Evolutionary conservation across 2,113 vertebrate genomes (phyloP).

Genomic region (Ancistrus triradiatus): DNA sequence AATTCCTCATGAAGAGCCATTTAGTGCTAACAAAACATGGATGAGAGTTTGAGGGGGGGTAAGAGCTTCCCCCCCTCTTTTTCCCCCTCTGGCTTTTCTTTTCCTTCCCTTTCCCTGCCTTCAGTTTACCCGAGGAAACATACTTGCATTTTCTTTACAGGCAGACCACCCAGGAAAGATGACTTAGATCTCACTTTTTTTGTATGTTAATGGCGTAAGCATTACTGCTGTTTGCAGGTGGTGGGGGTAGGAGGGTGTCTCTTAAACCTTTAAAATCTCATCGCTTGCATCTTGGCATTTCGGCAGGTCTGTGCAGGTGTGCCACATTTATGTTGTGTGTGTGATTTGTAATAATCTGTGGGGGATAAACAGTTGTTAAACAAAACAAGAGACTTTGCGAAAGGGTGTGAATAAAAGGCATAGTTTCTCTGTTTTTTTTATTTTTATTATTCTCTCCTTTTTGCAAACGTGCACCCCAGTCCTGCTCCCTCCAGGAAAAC

Average conservation of each 20-base stretch:
- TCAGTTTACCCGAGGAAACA: constrained; percentile 69
- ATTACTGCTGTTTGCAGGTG: constrained; percentile 8
- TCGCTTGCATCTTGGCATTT: constrained; percentile 59
- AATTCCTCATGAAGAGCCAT: constrained; percentile 62
- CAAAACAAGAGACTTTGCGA: constrained; percentile 51
- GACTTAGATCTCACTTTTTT: constrained; percentile 54
- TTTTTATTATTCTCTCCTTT: background rate
- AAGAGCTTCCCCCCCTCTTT: background rate
- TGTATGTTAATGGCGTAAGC: constrained; percentile 20
- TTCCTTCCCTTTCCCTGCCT: constrained; percentile 23
- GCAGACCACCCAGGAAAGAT: constrained; percentile 74
- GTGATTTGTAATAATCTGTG: constrained; percentile 55
- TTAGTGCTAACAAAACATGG: constrained; percentile 66
- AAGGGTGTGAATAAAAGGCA: constrained; percentile 47
- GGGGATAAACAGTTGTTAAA: constrained; percentile 57
- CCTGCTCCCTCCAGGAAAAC: constrained; percentile 34
- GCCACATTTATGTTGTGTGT: constrained; percentile 41
- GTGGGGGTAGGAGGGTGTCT: background rate
- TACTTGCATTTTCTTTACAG: constrained; percentile 69
- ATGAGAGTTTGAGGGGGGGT: constrained; percentile 61
- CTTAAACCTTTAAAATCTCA: constrained; percentile 51
- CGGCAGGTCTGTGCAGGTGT: constrained; percentile 64
- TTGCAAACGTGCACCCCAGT: constrained; percentile 25
- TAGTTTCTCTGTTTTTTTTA: constrained; percentile 36
- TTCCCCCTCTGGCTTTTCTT: background rate